Percentiles rank a stretch among this genome's conserved stretches.
Evolutionary conservation across 1,140 invertebrate species (phyloP).

Genomic region (Palaemon carinicauda): DNA sequence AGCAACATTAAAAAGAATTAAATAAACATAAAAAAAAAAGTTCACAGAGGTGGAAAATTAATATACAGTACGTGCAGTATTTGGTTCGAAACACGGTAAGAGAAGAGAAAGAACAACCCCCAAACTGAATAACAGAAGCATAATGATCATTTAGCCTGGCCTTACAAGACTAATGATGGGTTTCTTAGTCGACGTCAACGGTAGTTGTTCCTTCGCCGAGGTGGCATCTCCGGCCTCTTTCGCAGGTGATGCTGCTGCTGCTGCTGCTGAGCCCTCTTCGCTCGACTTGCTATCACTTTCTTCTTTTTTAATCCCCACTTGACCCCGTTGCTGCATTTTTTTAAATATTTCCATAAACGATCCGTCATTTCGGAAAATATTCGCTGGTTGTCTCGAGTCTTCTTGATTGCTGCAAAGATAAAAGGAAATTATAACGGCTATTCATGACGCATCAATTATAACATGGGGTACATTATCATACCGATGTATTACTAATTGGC

Average conservation of each 20-base stretch:
- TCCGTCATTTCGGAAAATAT: slow-evolving; percentile 41
- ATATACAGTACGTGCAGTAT: too few species aligned
- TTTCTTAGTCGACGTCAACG: slow-evolving; percentile 2
- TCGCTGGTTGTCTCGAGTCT: slow-evolving; percentile 9
- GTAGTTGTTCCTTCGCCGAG: background rate
- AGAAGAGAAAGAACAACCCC: too few species aligned
- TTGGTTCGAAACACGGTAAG: too few species aligned
- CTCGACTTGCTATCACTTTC: background rate
- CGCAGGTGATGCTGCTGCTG: background rate
- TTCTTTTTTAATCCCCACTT: slow-evolving; percentile 12
- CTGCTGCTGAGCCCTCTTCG: background rate
- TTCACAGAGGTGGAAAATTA: too few species aligned
- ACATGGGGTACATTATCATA: too few species aligned
- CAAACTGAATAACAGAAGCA: background rate
- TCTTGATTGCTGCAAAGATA: slow-evolving; percentile 9
- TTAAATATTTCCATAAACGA: slow-evolving; percentile 49
- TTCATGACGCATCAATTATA: too few species aligned
- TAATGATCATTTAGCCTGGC: slow-evolving; percentile 21
- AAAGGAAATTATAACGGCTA: too few species aligned
- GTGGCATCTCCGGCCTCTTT: background rate
- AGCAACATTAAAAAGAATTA: too few species aligned
- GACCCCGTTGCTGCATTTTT: slow-evolving; percentile 34
- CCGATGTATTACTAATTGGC: too few species aligned
- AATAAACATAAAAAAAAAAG: too few species aligned
- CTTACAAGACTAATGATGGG: slow-evolving; percentile 44